Evolutionary conservation across 2,888 invertebrate genomes (phyloP), one percentile per base, ranked within the genome.

Genomic region (Pseudococcus viburni): DNA sequence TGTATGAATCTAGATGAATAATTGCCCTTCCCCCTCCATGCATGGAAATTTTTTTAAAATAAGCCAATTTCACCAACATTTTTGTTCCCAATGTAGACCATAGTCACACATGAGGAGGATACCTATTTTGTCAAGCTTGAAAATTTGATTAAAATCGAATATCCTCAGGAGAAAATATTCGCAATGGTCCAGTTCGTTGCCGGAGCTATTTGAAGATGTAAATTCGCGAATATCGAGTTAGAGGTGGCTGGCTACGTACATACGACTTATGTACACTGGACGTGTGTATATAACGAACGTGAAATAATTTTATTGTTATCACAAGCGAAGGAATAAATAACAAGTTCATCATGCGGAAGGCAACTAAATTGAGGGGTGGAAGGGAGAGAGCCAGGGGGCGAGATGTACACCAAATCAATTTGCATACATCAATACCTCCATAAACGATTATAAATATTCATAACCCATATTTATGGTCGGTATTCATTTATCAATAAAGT

Each of bases 371-470:
- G 3, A 33, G 26, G 26, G 26, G 26, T 33, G 3, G 26, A 33
- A 33, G 26, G 3, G 26, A 33, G 26, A 33, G 26, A 33, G 26
- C 26, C 26, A 12, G 5, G 68, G 64, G 68, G 8, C 15, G 80
- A 80, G 22, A 80, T 42, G 26, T 73, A 73, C 33, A 80, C 42
- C 80, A 80, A 80, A 80, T 80, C 80, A 80, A 80, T 80, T 80
- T 80, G 80, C 80, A 80, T 80, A 80, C 80, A 80, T 80, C 80
- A 80, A 80, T 80, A 42, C 80, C 80, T 42, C 42, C 80, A 80
- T 80, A 80, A 80, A 80, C 42, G 80, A 80, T 80, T 80, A 80
- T 80, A 42, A 80, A 80, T 80, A 80, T 80, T 80, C 80, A 80
- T 80, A 42, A 80, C 42, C 80, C 80, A 80, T 80, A 80, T 39